A percentile compares a stretch with the other conserved stretches of the same genome.
phyloP scores from a whole-genome alignment of 2,888 invertebrate genomes.

The Xestia c-nigrum region DNA sequence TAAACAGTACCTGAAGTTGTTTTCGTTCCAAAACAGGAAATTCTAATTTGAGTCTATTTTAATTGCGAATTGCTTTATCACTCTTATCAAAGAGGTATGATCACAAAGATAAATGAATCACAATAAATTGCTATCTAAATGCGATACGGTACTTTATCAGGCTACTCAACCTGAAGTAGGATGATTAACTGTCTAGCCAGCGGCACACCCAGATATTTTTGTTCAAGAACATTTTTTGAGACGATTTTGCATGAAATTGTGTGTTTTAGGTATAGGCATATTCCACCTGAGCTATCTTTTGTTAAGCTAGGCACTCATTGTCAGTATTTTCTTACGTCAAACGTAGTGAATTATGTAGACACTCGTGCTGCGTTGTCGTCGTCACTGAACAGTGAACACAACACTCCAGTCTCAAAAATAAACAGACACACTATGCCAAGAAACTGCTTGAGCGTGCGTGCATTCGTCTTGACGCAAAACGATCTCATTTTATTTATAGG shows the following conservation, averaged over 20 bases:
- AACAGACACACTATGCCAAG: slow-evolving; percentile 83
- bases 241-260: neutral
- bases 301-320: slow-evolving; percentile 16
- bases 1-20: neutral
- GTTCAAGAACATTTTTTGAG: slow-evolving; percentile 33
- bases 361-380: slow-evolving; percentile 44
- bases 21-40: slow-evolving; percentile 20
- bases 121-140: slow-evolving; percentile 68
- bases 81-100: slow-evolving; percentile 43
- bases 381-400: slow-evolving; percentile 79
- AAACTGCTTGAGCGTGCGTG: slow-evolving; percentile 75
- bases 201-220: slow-evolving; percentile 60
- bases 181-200: slow-evolving; percentile 68
- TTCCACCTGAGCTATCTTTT: slow-evolving; percentile 32
- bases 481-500: slow-evolving; percentile 69
- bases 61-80: slow-evolving; percentile 37
- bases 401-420: slow-evolving; percentile 80
- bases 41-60: slow-evolving; percentile 4
- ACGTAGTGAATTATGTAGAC: slow-evolving; percentile 48
- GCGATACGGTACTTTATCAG: slow-evolving; percentile 75
- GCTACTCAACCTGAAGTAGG: slow-evolving; percentile 73
- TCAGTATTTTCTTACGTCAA: slow-evolving; percentile 47
- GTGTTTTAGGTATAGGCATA: slow-evolving; percentile 22
- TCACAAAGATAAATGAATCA: slow-evolving; percentile 55
- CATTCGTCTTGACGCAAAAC: slow-evolving; percentile 74